Base-by-base conservation (phyloP, 1,140 invertebrate genomes). In the Paralvinella palmiformis region DNA sequence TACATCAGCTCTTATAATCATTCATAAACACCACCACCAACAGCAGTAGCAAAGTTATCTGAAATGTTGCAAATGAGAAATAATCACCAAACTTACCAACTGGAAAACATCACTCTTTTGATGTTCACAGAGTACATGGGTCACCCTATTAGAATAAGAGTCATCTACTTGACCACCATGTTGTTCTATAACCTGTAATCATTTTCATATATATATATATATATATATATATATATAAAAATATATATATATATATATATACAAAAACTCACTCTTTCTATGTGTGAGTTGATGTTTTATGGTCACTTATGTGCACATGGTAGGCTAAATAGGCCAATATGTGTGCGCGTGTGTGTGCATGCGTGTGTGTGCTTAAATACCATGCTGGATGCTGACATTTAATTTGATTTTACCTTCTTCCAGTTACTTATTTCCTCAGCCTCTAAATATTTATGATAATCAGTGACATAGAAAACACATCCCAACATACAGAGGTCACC, bases 81-180 rank as follows among this genome's bases (percentile, higher is more conserved):
- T 2, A 20, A 20, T 20, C n/a, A 48, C 44, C 44, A 4, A 10
- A 48, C 2, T 48, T 67, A 88, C 87, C 75, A 91, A 89, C 83
- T 91, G 90, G 17, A 93, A 91, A 24, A 91, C 86, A 33, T 91
- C 89, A 74, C 91, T 90, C 35, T 88, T 86, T 79, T 95, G 92
- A 13, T 90, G 92, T 68, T 92, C 87, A 75, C 92, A 92, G 10
- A 98, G 81, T 20, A 98, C 87, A 80, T 97, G 95, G 0, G 94
- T 97, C 15, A 94, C 89, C 33, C 90, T 84, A 5, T 86, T 83
- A 71, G 88, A 89, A 78, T 96, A 96, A 1, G 87, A 85, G 0
- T 85, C 80, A 73, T 95, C 92, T 20, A 96, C 86, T 75, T 96
- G 91, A 22, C 94, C 94, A 20, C 94, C 94, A 80, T 92, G 87